Evolutionary conservation across 2,888 invertebrate species (phyloP), one percentile per base, ranked within the genome.

Genomic region (Pinctada fucata): DNA sequence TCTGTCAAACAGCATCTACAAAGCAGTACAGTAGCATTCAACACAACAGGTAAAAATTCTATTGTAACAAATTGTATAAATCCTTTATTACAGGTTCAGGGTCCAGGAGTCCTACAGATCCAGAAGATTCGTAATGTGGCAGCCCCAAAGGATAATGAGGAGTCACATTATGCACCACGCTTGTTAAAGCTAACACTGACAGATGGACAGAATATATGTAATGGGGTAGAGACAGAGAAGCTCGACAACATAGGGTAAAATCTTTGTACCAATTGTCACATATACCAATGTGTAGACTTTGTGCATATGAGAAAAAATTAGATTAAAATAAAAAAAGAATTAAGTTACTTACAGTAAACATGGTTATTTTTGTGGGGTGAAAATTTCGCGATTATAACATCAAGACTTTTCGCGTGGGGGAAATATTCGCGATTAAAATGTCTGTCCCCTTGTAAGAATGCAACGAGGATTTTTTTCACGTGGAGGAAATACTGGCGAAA

Each of bases 71-170:
- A 8, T 10, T 70, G 70, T 70, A 49, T 49, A 31, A 70, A 16
- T 48, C 48, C 16, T 45, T 31, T 47, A 16, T 31, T 81, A 4
- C 75, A 94, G 94, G 88, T 97, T 83, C 89, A 91, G 71, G 94
- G 93, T 0, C 92, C 93, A 69, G 90, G 93, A 58, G 95, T 98
- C 63, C 94, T 98, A 68, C 98, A 98, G 94, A 95, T 98, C 87
- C 96, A 96, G 91, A 97, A 97, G 93, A 94, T 97, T 72, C 94
- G 97, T 13, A 97, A 98, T 93, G 95, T 97, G 69, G 95, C 97
- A 10, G 97, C 97, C 51, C 97, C 98, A 3, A 98, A 97, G 93
- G 95, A 95, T 13, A 97, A 97, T 92, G 97, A 97, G 92, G 96
- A 97, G 83, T 80, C 91, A 0, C 90, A 91, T 72, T 80, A 84